Evolutionary conservation across 2,888 invertebrate genomes (phyloP).

Genomic region (Blastobasis adustella): DNA sequence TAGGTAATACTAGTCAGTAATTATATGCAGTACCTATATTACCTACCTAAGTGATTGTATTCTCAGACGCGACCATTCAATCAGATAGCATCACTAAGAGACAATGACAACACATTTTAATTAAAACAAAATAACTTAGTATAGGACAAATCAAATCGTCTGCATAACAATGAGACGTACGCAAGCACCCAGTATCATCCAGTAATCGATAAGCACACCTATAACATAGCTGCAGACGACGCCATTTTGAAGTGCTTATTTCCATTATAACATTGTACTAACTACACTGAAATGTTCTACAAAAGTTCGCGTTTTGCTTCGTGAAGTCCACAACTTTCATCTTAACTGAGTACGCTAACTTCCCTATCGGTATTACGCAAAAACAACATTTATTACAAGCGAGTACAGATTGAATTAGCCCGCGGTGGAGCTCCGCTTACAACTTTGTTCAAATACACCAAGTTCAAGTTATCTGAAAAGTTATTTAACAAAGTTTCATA

Average conservation of each 20-base stretch:
- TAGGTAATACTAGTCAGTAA: too few relatives aligned
- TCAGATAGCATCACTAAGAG: too few relatives aligned
- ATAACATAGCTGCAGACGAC: slow-evolving; percentile 63
- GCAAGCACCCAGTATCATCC: slow-evolving; percentile 26
- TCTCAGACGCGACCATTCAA: too few relatives aligned
- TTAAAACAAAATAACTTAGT: too few relatives aligned
- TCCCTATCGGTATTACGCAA: slow-evolving; percentile 66
- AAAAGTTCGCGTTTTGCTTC: slow-evolving; percentile 76
- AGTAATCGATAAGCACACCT: slow-evolving; percentile 51
- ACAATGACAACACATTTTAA: too few relatives aligned
- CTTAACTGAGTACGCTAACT: slow-evolving; percentile 58
- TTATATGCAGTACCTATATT: too few relatives aligned
- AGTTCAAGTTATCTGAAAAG: slow-evolving; percentile 76
- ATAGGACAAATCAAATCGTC: too few relatives aligned
- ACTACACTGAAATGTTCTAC: slow-evolving; percentile 76
- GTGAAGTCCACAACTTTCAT: slow-evolving; percentile 72
- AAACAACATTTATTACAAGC: slow-evolving; percentile 73
- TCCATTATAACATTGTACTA: slow-evolving; percentile 76
- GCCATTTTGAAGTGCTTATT: slow-evolving; percentile 76
- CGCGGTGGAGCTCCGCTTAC: slow-evolving; percentile 65
- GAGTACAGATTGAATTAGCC: slow-evolving; percentile 71
- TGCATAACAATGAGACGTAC: too few relatives aligned
- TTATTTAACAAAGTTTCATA: slow-evolving; percentile 76
- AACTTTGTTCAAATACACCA: slow-evolving; percentile 69
- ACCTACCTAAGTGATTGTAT: too few relatives aligned